Evolutionary conservation across 1,140 invertebrate genomes (phyloP).

Genomic region (Cotesia typhae): DNA sequence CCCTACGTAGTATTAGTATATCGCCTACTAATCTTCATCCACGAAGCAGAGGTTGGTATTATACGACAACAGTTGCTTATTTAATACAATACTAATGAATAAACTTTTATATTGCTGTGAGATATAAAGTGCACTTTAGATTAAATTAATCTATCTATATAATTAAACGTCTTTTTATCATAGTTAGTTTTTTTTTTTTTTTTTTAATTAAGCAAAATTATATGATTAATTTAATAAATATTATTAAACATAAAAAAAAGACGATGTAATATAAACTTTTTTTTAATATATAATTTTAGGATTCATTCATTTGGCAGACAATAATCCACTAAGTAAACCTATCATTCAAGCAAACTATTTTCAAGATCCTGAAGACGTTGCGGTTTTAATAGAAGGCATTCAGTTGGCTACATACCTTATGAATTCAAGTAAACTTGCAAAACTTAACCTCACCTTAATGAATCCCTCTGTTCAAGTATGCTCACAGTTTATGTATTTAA

Average conservation of each 20-base stretch:
- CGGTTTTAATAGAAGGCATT: slow-evolving; percentile 64
- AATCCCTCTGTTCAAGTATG: slow-evolving; percentile 63
- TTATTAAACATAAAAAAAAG: too few species aligned
- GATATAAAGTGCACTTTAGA: too few species aligned
- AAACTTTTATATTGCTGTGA: too few species aligned
- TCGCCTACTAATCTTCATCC: slow-evolving; percentile 66
- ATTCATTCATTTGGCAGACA: slow-evolving; percentile 59
- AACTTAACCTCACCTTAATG: slow-evolving; percentile 63
- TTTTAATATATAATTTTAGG: slow-evolving; percentile 46
- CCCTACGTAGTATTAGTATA: slow-evolving; percentile 66
- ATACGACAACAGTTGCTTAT: too few species aligned
- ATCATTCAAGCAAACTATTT: slow-evolving; percentile 71
- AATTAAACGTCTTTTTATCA: too few species aligned
- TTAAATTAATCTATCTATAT: too few species aligned
- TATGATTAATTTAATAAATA: too few species aligned
- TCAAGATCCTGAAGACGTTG: slow-evolving; percentile 58
- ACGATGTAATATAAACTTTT: not conserved
- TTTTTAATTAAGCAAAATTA: too few species aligned
- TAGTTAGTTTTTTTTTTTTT: too few species aligned
- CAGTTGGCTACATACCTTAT: slow-evolving; percentile 58
- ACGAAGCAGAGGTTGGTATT: slow-evolving; percentile 63
- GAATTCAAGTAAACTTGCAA: slow-evolving; percentile 61
- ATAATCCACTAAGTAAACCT: slow-evolving; percentile 70
- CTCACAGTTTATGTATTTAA: slow-evolving; percentile 71
- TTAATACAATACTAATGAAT: too few species aligned